These are phyloP conservation scores for Cerastis leucographa DNA, from an alignment of 2,888 invertebrate genomes.

Conservation along the genomic window DNA sequence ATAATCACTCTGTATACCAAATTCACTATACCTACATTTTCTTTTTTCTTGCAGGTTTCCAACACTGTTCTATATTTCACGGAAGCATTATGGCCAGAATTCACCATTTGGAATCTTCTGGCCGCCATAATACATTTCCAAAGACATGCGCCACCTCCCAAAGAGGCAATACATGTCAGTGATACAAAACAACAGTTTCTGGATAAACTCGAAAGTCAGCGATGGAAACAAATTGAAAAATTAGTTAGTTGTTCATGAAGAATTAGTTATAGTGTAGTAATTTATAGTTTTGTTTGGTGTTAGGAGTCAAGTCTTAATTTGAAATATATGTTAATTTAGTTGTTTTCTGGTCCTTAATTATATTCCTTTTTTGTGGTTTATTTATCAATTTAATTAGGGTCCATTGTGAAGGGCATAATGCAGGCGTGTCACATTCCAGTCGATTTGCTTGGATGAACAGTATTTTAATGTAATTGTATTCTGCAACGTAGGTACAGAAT, in stretches of 20 bases:
- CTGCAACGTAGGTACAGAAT: not conserved
- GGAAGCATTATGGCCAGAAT: conserved; percentile 98
- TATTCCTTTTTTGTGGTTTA: not conserved
- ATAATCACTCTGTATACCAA: not conserved
- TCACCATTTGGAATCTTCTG: conserved; percentile 97
- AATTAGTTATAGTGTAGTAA: conserved; percentile 16
- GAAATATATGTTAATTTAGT: conserved; percentile 41
- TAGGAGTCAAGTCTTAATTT: conserved; percentile 22
- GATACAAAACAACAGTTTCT: conserved; percentile 82
- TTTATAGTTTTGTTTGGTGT: conserved; percentile 3
- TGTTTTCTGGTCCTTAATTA: not conserved
- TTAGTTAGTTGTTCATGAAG: conserved; percentile 64
- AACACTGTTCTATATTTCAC: conserved; percentile 96
- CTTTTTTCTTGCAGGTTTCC: conserved; percentile 90
- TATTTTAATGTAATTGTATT: not conserved
- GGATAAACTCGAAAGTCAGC: conserved; percentile 80
- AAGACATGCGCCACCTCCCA: conserved; percentile 81
- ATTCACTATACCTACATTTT: not conserved
- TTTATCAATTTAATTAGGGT: conserved; percentile 2
- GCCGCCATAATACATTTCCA: conserved; percentile 97
- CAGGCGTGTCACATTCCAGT: not conserved
- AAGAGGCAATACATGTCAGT: conserved; percentile 71
- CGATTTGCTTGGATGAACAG: not conserved
- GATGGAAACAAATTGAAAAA: conserved; percentile 80
- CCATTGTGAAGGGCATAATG: not conserved